Percentiles rank a stretch among this genome's conserved stretches.
Conservation (phyloP, 2,113 vertebrate genomes). For the Naja naja region DNA sequence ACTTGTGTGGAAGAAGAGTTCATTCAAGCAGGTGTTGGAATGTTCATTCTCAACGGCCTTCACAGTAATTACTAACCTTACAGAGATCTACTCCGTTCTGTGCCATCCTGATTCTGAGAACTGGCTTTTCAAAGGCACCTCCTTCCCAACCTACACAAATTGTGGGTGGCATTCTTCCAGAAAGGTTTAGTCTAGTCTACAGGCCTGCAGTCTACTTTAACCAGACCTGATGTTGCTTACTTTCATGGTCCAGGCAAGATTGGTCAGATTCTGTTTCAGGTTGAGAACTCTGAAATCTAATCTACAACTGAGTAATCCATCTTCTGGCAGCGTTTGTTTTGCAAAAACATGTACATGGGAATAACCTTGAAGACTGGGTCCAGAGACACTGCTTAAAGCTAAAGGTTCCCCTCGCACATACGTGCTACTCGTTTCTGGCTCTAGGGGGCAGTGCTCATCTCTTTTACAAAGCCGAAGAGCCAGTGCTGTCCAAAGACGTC, state of each 20-base stretch:
- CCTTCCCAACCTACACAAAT: not conserved
- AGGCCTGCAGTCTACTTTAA: not conserved
- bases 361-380: not conserved
- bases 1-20: not conserved
- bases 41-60: not conserved
- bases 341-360: not conserved
- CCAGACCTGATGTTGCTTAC: not conserved
- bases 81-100: not conserved
- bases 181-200: not conserved
- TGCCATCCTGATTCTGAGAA: not conserved
- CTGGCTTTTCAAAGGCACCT: not conserved
- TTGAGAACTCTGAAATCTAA: not conserved
- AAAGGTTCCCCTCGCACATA: too few species aligned
- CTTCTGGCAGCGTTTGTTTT: not conserved
- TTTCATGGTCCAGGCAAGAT: not conserved
- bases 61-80: not conserved
- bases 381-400: not conserved
- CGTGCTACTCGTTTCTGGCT: too few species aligned
- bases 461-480: too few species aligned
- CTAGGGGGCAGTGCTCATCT: too few species aligned
- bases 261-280: not conserved
- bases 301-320: not conserved
- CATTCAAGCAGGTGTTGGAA: not conserved
- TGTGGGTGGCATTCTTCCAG: not conserved
- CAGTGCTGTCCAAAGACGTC: too few species aligned